Evolutionary conservation across 2,888 invertebrate species (phyloP), one percentile per base, ranked within the genome.

Genomic region (Bibio marci): DNA sequence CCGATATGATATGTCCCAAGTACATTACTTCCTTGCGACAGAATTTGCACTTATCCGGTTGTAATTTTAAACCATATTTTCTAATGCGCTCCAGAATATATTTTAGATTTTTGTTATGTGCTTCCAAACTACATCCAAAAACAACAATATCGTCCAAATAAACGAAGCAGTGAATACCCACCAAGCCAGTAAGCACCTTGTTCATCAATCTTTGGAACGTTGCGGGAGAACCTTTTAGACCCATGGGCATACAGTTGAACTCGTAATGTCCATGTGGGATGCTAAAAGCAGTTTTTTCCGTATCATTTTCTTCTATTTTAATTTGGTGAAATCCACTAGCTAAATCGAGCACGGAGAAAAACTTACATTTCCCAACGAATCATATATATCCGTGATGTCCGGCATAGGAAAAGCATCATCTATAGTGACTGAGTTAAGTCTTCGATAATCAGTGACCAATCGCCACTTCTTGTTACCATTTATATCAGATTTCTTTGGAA

Each of bases 301-400:
- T 41, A 41, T 56, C 54, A 31, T 46, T 36, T 5, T 44, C 39
- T 34, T 49, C 25, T 44, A 57, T 48, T 38, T 42, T 18, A 12
- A 59, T 54, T 46, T 60, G 58, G 41, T 60, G 57, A 44, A 53
- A 61, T 1, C 57, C 58, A 4, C 48, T 49, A 3, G 56, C 51
- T 14, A 60, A 38, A 43, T 59, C 59, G 26, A 61, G 27, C 1
- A 52, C 54, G 3, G 55, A 49, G 38, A 58, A 60, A 44, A 55
- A 59, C 40, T 48, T 2, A 53, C 46, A 39, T 51, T 48, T 27
- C 56, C 54, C 38, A 61, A 39, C 45, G 57, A 52, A 40, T 56
- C 52, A n/a, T 58, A 41, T 33, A 59, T 57, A 32, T 55, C 53
- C 3, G 46, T 42, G 4, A 58, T 59, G 40, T 53, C 54, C 0